These are phyloP conservation scores for Actinostola sp. DNA, from an alignment of 92 coral and sea anemone species.

Conservation along the genomic window DNA sequence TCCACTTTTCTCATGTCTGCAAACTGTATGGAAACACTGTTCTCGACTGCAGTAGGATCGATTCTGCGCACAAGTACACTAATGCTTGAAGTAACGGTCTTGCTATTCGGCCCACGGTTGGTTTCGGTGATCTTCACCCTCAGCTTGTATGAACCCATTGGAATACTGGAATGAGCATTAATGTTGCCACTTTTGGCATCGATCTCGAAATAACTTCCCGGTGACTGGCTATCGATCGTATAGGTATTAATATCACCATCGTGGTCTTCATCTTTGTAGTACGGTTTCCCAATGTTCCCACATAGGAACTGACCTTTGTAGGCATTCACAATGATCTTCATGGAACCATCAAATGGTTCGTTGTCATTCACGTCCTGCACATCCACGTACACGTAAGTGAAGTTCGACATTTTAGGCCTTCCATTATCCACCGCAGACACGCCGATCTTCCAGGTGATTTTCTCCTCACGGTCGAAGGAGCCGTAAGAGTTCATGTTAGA, in stretches of 20 bases:
- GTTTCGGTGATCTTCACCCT: constrained; percentile 56
- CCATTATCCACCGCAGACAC: constrained; percentile 79
- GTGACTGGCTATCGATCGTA: constrained; percentile 38
- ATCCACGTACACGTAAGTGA: constrained; percentile 68
- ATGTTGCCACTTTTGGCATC: constrained; percentile 69
- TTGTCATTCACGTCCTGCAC: constrained; percentile 59
- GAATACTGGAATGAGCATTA: constrained; percentile 50
- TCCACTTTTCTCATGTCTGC: constrained; percentile 53
- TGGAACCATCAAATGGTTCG: constrained; percentile 77
- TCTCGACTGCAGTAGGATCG: constrained; percentile 51
- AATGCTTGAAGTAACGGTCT: constrained; percentile 71
- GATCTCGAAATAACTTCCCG: constrained; percentile 62
- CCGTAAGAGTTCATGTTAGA: constrained; percentile 60
- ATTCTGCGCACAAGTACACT: constrained; percentile 62
- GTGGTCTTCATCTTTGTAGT: constrained; percentile 78
- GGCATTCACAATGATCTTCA: constrained; percentile 80
- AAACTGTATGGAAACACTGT: constrained; percentile 80
- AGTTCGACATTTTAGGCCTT: constrained; percentile 56
- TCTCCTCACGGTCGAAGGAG: constrained; percentile 60
- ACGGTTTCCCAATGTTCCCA: constrained; percentile 85
- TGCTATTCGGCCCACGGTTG: constrained; percentile 21
- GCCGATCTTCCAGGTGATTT: constrained; percentile 63
- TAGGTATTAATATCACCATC: constrained; percentile 79
- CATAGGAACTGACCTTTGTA: constrained; percentile 75
- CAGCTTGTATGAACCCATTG: constrained; percentile 60